Evolutionary conservation across 64 coral and sea anemone genomes (phyloP), one percentile per base, ranked within the genome.

Genomic region (Stylophora pistillata): DNA sequence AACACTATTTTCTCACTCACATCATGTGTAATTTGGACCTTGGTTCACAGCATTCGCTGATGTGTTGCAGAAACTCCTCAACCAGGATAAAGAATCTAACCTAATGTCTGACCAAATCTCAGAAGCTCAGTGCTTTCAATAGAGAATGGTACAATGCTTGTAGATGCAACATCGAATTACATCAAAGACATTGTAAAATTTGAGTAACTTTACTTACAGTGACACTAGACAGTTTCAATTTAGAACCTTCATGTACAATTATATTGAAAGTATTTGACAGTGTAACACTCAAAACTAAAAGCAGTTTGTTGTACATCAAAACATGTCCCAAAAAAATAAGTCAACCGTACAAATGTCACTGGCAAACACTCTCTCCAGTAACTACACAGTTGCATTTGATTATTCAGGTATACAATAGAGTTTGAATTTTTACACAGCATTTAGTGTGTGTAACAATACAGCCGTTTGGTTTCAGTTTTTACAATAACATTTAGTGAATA

Each of bases 71-170:
- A 52, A 52, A 47, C 31, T 54, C 33, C 73, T 75, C 10, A 75
- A 41, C 73, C 10, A 75, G 5, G 33, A 75, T 20, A 75, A 33
- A 75, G 73, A 75, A 52, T 75, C 73, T 84, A 25, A 66, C 80
- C 26, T 84, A 69, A 84, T 60, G 9, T 84, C 80, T 0, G 80
- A 84, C 41, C 30, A 84, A 61, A 84, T 65, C 65, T 62, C 80
- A 66, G 80, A 84, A 84, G 80, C 80, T 69, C 65, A n/a, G n/a
- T 84, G 10, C 78, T 82, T 64, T 82, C 78, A 30, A 61, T 82
- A 64, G 78, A 82, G 25, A 82, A 82, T 25, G 25, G 63, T 32
- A 68, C 60, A 16, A 84, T 84, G 58, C 17, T 84, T 33, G 65
- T 65, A 23, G 80, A 84, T 66, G 28, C 30, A 66, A 37, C 58